Evolutionary conservation across 1,140 invertebrate genomes (phyloP).

Genomic region (Harpegnathos saltator): DNA sequence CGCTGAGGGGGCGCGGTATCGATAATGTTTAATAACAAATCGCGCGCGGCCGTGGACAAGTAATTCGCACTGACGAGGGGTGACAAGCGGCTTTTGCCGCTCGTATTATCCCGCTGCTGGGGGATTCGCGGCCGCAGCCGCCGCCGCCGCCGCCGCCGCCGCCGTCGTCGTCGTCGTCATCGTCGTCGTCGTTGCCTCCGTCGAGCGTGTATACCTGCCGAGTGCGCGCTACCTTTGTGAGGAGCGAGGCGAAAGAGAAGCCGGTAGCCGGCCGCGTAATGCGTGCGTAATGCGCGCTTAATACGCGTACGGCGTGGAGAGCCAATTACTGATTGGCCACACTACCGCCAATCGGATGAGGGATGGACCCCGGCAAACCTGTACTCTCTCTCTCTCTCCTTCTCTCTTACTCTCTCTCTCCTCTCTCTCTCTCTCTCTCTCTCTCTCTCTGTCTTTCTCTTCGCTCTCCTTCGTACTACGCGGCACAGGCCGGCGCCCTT

Average conservation of each 20-base stretch:
- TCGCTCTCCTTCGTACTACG: constrained; percentile 41
- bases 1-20: background rate
- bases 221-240: constrained; percentile 67
- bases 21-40: constrained; percentile 68
- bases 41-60: constrained; percentile 28
- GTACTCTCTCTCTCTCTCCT: too few relatives aligned
- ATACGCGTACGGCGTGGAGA: constrained; percentile 75
- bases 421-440: too few relatives aligned
- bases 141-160: constrained; percentile 38
- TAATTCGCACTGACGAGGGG: constrained; percentile 61
- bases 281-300: constrained; percentile 78
- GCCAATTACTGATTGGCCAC: constrained; percentile 81
- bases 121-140: constrained; percentile 30
- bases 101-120: constrained; percentile 47
- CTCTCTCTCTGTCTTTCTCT: too few relatives aligned
- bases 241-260: constrained; percentile 71
- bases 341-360: constrained; percentile 77
- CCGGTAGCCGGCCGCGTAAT: constrained; percentile 74
- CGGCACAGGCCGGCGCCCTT: constrained; percentile 44
- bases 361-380: constrained; percentile 66
- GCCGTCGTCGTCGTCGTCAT: constrained; percentile 40
- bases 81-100: constrained; percentile 59
- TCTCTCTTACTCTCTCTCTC: too few relatives aligned
- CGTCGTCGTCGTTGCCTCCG: too few relatives aligned
- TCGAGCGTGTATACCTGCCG: constrained; percentile 44